These are phyloP conservation scores for Ovis canadensis DNA, from an alignment of 2,113 vertebrate species.

Conservation along the genomic window DNA sequence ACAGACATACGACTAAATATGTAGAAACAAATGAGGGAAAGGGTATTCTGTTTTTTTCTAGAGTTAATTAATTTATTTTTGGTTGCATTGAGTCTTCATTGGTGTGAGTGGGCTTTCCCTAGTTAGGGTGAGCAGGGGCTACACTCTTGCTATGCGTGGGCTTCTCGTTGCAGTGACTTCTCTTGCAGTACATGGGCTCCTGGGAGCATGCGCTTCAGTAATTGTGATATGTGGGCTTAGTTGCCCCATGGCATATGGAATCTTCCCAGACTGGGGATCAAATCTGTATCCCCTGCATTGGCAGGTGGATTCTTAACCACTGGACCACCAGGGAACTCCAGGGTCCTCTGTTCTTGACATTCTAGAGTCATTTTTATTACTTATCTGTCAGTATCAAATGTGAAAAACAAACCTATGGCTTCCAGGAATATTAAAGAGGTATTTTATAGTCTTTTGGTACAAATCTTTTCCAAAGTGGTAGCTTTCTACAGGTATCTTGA, in stretches of 20 bases:
- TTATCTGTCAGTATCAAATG: not conserved
- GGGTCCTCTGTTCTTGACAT: not conserved
- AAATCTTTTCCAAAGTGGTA: constrained; percentile 23
- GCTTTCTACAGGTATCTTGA: not conserved
- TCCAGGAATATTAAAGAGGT: not conserved
- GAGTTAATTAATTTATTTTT: not conserved
- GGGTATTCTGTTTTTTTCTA: not conserved
- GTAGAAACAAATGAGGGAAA: not conserved
- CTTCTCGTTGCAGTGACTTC: not conserved
- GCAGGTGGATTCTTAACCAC: not conserved
- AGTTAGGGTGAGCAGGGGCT: not conserved
- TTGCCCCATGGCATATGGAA: not conserved
- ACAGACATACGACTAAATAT: not conserved
- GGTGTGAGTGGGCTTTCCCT: not conserved
- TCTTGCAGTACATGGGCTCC: not conserved
- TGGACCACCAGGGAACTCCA: not conserved
- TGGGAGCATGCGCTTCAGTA: not conserved
- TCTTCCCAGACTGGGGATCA: not conserved
- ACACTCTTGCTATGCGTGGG: not conserved
- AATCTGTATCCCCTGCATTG: not conserved
- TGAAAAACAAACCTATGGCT: not conserved
- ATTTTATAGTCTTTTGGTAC: not conserved
- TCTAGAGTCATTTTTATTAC: not conserved
- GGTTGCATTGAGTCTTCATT: not conserved
- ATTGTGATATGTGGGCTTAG: not conserved